Evolutionary conservation across 2,113 vertebrate species (phyloP), one percentile per base, ranked within the genome.

Genomic region (Epinephelus lanceolatus): DNA sequence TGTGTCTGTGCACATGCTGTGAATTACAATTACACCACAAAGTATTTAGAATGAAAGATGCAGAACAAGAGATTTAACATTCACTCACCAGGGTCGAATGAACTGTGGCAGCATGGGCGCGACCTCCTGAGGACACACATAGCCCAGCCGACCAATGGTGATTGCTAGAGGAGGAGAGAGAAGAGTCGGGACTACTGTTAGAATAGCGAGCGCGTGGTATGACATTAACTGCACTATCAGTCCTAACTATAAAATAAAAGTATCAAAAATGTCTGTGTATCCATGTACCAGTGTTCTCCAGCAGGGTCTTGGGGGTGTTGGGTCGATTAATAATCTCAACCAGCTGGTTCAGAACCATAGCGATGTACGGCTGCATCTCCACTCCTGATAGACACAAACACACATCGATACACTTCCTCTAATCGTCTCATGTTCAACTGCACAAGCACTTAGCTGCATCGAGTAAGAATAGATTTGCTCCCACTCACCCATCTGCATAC

Each of bases 321-420:
- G 98, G 97, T 71, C 97, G 94, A 87, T 99, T 99, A 81, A 99
- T 99, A 71, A 99, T 99, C 89, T 98, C 98, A 84, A 98, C 97
- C 72, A 98, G 94, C 81, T 98, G 97, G 90, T 94, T 97, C 60
- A 99, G 95, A 57, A 98, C 98, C 96, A 99, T 96, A 10, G 97
- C 94, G 19, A 99, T 97, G 1, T 98, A 99, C 0, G 97, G 97
- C 90, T 99, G 98, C 98, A 99, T 99, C 91, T 98, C 98, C 11
- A 97, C 96, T 23, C 98, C 97, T 99, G 87, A 15, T 4, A 59
- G 53, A 45, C 42, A 45, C 42, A 90, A 6, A 12, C 3, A 55
- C 19, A 3, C 14, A 17, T 42, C 13, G n/a, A 4, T 12, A 42
- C 2, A 40, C 7, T 66, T 37, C 33, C 33, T 37, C 6, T 37